Conservation (phyloP, 2,113 vertebrate species). For the Antennarius striatus region DNA sequence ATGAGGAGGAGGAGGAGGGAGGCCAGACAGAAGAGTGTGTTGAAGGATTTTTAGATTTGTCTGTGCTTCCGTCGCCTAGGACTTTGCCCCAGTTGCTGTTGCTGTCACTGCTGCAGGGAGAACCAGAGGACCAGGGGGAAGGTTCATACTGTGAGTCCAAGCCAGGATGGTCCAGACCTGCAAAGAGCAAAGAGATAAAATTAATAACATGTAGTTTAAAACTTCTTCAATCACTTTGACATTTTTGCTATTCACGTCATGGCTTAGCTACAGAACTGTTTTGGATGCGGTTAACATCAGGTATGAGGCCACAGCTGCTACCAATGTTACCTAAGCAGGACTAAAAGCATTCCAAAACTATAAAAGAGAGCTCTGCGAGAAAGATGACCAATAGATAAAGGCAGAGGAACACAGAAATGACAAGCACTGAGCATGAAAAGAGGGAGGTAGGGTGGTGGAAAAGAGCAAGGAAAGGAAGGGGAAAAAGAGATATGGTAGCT, state of each 20-base stretch:
- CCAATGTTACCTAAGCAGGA: constrained; percentile 75
- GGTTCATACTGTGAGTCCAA: constrained; percentile 96
- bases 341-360: constrained; percentile 54
- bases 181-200: constrained; percentile 8
- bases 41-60: constrained; percentile 79
- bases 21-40: constrained; percentile 73
- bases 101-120: constrained; percentile 88
- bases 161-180: constrained; percentile 91
- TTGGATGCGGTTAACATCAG: constrained; percentile 42
- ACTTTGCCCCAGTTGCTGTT: constrained; percentile 94
- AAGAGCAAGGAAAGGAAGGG: neutral
- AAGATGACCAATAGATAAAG: constrained; percentile 4
- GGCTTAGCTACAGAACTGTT: constrained; percentile 35
- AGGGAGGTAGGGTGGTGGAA: neutral
- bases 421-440: constrained; percentile 28
- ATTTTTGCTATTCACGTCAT: constrained; percentile 10
- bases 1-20: constrained; percentile 72
- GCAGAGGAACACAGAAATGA: constrained; percentile 15
- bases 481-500: neutral
- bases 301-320: constrained; percentile 60
- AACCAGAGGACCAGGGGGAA: constrained; percentile 90
- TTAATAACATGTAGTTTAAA: neutral
- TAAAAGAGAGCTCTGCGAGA: constrained; percentile 41
- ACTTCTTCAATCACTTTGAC: neutral
- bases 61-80: constrained; percentile 87